These are phyloP conservation scores for Siphonodentalium dalli DNA, from an alignment of 2,888 invertebrate genomes.

Conservation along the genomic window DNA sequence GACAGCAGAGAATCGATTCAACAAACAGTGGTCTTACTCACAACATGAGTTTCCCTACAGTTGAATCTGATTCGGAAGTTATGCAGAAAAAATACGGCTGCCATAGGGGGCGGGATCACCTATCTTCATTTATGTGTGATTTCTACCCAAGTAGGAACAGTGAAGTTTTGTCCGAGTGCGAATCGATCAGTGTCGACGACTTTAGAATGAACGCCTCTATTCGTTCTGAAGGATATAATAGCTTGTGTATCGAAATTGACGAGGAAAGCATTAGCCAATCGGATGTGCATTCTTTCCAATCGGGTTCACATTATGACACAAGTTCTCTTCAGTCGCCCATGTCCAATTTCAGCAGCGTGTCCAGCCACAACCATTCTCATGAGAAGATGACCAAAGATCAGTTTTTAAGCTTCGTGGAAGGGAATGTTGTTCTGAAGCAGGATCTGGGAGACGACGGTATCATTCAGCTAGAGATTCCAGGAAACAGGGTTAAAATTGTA, in stretches of 20 bases:
- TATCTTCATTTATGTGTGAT: neutral
- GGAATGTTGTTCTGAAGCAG: constrained; percentile 36
- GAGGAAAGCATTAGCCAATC: too few relatives aligned
- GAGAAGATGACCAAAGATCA: too few relatives aligned
- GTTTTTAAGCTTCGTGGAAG: too few relatives aligned
- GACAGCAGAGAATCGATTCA: too few relatives aligned
- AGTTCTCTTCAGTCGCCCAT: too few relatives aligned
- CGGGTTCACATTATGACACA: too few relatives aligned
- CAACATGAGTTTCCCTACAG: too few relatives aligned
- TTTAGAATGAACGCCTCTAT: constrained; percentile 47
- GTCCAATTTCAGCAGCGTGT: too few relatives aligned
- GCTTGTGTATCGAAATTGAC: constrained; percentile 47
- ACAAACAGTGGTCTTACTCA: too few relatives aligned
- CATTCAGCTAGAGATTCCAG: constrained; percentile 43
- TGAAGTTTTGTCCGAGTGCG: constrained; percentile 39
- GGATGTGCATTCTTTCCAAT: too few relatives aligned
- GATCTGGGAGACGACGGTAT: constrained; percentile 42
- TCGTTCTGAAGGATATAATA: constrained; percentile 48
- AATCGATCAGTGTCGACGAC: constrained; percentile 50
- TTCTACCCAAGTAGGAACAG: constrained; percentile 32
- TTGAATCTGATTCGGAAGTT: constrained; percentile 1
- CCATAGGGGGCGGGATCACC: neutral
- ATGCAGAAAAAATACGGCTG: constrained; percentile 4
- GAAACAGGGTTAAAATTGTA: constrained; percentile 40
- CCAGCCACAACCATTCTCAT: too few relatives aligned